Conservation (phyloP, 2,113 vertebrate genomes). For the Boulengeromyrus knoepffleri region DNA sequence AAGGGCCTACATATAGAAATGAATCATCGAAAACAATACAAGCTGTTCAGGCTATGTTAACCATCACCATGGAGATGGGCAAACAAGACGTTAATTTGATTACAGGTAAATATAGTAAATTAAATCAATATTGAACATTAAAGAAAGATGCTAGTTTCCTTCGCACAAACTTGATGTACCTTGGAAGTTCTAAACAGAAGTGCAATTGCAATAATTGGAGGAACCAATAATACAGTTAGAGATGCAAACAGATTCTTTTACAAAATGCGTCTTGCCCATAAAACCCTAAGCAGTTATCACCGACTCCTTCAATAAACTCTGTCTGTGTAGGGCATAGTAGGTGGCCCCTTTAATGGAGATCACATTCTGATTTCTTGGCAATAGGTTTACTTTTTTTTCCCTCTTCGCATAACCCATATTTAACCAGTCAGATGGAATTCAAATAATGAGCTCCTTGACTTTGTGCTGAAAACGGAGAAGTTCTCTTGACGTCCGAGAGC, state of each 20-base stretch:
- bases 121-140: not conserved
- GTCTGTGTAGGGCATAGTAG: not conserved
- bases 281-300: not conserved
- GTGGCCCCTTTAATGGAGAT: constrained; percentile 22
- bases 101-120: not conserved
- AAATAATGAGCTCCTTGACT: constrained; percentile 14
- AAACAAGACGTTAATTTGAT: not conserved
- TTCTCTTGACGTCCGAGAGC: constrained; percentile 1
- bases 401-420: constrained; percentile 19
- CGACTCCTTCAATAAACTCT: constrained; percentile 11
- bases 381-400: not conserved
- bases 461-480: not conserved
- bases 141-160: not conserved
- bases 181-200: not conserved
- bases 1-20: not conserved
- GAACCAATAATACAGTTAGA: not conserved
- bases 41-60: not conserved
- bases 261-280: constrained; percentile 32
- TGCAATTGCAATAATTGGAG: not conserved
- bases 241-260: constrained; percentile 16
- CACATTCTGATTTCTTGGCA: constrained; percentile 20
- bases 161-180: not conserved
- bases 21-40: not conserved
- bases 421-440: constrained; percentile 21
- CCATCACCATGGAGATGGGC: not conserved